A percentile compares a stretch with the other conserved stretches of the same genome.
Evolutionary conservation across 2,888 invertebrate genomes (phyloP).

Genomic region (Drosophila kuntzei): DNA sequence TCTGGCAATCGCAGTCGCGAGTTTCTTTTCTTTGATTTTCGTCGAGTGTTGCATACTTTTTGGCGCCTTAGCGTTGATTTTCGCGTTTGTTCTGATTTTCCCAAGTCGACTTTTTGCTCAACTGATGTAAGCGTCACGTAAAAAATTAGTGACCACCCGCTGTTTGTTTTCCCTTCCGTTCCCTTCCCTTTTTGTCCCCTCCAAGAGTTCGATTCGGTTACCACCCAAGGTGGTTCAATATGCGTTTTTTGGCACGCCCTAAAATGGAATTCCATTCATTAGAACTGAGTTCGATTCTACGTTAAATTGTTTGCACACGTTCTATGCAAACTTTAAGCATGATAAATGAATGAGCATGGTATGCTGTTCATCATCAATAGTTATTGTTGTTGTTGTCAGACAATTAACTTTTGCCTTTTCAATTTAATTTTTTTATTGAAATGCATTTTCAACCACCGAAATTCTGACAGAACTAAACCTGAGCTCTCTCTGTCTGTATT

Average conservation of each 20-base stretch:
- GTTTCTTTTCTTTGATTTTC: constrained; percentile 67
- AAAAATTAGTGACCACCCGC: constrained; percentile 78
- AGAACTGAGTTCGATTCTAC: constrained; percentile 40
- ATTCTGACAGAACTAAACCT: constrained; percentile 23
- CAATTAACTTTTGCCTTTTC: constrained; percentile 73
- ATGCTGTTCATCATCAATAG: constrained; percentile 24
- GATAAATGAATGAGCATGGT: constrained; percentile 78
- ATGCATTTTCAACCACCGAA: constrained; percentile 70
- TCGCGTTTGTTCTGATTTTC: constrained; percentile 44
- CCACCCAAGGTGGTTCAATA: constrained; percentile 67
- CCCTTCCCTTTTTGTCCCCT: constrained; percentile 11
- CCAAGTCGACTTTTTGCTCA: constrained; percentile 22
- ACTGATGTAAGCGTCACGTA: constrained; percentile 67
- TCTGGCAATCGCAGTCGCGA: constrained; percentile 46
- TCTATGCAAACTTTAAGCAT: constrained; percentile 79
- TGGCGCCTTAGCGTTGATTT: constrained; percentile 73
- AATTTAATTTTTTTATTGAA: constrained; percentile 64
- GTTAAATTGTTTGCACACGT: constrained; percentile 70
- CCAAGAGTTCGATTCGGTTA: constrained; percentile 7
- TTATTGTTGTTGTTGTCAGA: constrained; percentile 34
- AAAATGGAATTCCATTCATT: constrained; percentile 61
- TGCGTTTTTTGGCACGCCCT: constrained; percentile 71
- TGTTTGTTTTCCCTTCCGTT: constrained; percentile 47
- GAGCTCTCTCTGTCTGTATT: constrained; percentile 6
- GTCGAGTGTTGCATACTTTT: constrained; percentile 67